Base-by-base conservation (phyloP, 2,113 vertebrate genomes). In the Callocephalon fimbriatum region DNA sequence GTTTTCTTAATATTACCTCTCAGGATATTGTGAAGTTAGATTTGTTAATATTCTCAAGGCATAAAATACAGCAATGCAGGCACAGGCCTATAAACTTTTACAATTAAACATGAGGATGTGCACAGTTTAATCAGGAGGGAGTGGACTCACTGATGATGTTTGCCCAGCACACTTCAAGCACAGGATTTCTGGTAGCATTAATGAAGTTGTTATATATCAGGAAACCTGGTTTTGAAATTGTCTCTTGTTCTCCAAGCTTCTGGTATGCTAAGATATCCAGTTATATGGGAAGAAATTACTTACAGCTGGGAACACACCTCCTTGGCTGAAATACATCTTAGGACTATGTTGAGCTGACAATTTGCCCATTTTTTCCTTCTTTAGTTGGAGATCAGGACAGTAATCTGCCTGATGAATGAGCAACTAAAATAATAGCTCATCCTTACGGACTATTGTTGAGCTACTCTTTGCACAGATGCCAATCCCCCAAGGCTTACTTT, bases 1-100 rank as follows among this genome's bases (percentile, higher is more conserved):
- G 76, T 45, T 75, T 97, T 97, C 94, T 86, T 90, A 93, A 58
- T 37, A 12, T 6, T 50, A 75, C 73, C 63, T 95, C 79, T 97
- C 62, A 77, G 94, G 94, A 70, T 86, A 75, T 25, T 63, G 86
- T 66, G 87, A 77, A n/a, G 56, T 0, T 73, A 5, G 47, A 77
- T 58, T 47, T 95, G 93, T 92, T 85, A 13, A 32, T 38, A 18
- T 74, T 81, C 74, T 13, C 38, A 32, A 61, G 61, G 74, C 44
- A 54, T 29, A 47, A 48, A 71, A 50, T 13, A 9, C 37, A 21
- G 58, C 6, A 62, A 62, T 20, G 86, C 1, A 4, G 71, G 59
- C 68, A 59, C 31, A 51, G 38, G 12, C 25, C 75, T 14, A 20
- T 81, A 93, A 95, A 94, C 9, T 10, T 20, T 12, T 44, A 25